These are phyloP conservation scores for Hexactinellida sp. DNA, from an alignment of 37 sponge, comb jelly and placozoan genomes.

Conservation along the genomic window DNA sequence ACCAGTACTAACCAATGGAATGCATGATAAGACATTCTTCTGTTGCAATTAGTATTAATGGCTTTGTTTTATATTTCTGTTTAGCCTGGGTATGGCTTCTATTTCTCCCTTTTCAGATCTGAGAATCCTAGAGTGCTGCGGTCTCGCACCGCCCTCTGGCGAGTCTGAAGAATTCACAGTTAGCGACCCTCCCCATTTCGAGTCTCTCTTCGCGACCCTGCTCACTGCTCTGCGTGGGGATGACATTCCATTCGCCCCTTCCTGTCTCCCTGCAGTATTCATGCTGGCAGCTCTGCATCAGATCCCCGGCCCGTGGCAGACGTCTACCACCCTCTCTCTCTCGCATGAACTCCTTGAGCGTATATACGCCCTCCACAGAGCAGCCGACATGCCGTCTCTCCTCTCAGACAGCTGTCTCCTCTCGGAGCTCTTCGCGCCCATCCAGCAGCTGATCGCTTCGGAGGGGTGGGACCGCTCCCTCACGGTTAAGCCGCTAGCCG, in stretches of 20 bases:
- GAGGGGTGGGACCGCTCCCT: not conserved
- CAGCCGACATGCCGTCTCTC: not conserved
- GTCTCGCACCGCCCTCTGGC: not conserved
- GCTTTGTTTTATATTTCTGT: no score
- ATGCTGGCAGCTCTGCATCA: slow-evolving; percentile 4
- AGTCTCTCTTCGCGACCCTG: not conserved
- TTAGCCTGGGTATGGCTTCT: not conserved
- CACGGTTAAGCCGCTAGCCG: not conserved
- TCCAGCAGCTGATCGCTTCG: not conserved
- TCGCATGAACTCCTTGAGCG: not conserved
- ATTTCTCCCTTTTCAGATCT: not conserved
- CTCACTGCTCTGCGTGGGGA: not conserved
- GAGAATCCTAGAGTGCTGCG: not conserved
- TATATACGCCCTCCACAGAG: not conserved
- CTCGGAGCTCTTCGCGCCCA: not conserved
- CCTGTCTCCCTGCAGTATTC: slow-evolving; percentile 1
- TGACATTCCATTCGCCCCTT: not conserved
- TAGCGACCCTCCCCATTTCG: not conserved
- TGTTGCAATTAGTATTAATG: no score
- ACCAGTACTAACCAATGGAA: slow-evolving; percentile 69
- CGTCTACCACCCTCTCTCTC: not conserved
- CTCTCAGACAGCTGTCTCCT: not conserved
- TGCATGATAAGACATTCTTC: no score
- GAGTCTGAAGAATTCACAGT: not conserved
- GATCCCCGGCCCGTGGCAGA: not conserved